Conservation (phyloP, 2,888 invertebrate genomes). For the Griposia aprilina region DNA sequence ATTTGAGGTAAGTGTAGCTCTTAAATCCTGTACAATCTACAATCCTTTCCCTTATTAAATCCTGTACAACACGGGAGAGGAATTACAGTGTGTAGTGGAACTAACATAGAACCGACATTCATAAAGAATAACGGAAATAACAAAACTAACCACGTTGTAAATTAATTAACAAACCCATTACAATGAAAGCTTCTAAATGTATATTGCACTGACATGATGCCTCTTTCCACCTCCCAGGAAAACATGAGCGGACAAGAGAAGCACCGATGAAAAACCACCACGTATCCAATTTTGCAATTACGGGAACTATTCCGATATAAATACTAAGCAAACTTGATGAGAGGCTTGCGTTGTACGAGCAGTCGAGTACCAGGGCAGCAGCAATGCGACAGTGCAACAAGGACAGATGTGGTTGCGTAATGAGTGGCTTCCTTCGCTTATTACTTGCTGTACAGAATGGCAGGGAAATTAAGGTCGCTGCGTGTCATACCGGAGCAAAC, state of each 20-base stretch:
- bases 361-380: conserved; percentile 40
- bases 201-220: not conserved
- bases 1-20: conserved; percentile 4
- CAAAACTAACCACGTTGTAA: conserved; percentile 7
- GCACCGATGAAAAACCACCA: conserved; percentile 1
- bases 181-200: conserved; percentile 23
- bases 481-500: conserved; percentile 48
- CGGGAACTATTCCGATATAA: conserved; percentile 26
- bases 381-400: conserved; percentile 39
- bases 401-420: conserved; percentile 61
- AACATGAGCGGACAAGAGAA: not conserved
- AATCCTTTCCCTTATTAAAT: conserved; percentile 14
- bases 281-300: conserved; percentile 34
- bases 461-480: conserved; percentile 55
- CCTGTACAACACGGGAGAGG: not conserved
- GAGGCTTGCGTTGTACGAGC: conserved; percentile 23
- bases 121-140: conserved; percentile 20
- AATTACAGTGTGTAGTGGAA: conserved; percentile 4
- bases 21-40: not conserved
- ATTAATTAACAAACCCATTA: conserved; percentile 34
- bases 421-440: conserved; percentile 62
- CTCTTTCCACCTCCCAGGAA: conserved; percentile 21
- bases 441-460: conserved; percentile 58
- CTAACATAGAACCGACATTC: conserved; percentile 12
- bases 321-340: conserved; percentile 52